These are phyloP conservation scores for Ophion ventricosus DNA, from an alignment of 2,888 invertebrate genomes.

Conservation along the genomic window DNA sequence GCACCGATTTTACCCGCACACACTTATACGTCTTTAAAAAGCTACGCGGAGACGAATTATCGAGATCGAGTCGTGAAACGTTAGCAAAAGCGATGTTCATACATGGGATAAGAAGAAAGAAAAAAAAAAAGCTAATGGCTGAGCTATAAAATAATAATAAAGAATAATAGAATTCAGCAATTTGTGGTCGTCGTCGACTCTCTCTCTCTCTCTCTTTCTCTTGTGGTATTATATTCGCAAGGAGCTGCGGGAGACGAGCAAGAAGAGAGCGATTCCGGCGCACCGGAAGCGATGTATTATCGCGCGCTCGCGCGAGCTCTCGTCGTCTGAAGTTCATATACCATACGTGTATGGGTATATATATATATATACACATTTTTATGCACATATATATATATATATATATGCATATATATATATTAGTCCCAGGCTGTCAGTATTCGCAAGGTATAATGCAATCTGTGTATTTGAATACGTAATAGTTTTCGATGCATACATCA, in stretches of 20 bases:
- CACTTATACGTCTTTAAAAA: background rate
- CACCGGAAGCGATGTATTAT: constrained; percentile 71
- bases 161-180: constrained; percentile 67
- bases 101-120: constrained; percentile 24
- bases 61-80: constrained; percentile 51
- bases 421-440: background rate
- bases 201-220: too few relatives aligned
- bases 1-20: constrained; percentile 69
- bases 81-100: constrained; percentile 53
- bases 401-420: background rate
- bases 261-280: constrained; percentile 54
- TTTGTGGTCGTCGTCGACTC: constrained; percentile 61
- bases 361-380: background rate
- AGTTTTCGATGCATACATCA: constrained; percentile 82
- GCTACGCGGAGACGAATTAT: constrained; percentile 23
- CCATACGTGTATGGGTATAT: constrained; percentile 13
- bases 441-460: constrained; percentile 77
- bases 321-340: constrained; percentile 59
- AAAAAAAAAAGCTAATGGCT: constrained; percentile 11
- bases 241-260: constrained; percentile 43
- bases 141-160: constrained; percentile 63
- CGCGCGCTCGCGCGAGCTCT: constrained; percentile 64
- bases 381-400: constrained; percentile 6
- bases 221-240: constrained; percentile 48
- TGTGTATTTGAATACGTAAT: constrained; percentile 81